Base-by-base conservation (phyloP, 2,888 invertebrate genomes). In the Microdon myrmicae region DNA sequence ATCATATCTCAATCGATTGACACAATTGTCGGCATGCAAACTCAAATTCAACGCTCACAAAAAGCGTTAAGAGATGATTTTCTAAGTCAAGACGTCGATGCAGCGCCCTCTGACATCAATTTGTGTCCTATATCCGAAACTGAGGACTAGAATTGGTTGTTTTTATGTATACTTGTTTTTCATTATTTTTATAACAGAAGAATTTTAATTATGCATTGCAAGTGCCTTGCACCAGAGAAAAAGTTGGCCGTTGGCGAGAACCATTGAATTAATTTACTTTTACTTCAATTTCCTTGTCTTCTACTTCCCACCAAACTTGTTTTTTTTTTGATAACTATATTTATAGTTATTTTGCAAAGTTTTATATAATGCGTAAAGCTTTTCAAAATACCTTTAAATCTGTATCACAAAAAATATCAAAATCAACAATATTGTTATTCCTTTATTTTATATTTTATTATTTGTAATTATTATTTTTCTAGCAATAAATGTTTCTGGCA, bases 61-160 rank as follows among this genome's bases (percentile, higher is more conserved):
- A 51, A 55, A 7, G 54, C 71, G 28, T 29, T 73, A 4, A 51
- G 59, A n/a, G 59, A 69, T 8, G 41, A 69, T 14, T 68, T 58
- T 8, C 31, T 69, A 4, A 64, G 68, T 25, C 68, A 70, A 38
- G 70, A 70, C 64, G 26, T 61, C 16, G 70, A 70, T 6, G 35
- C 69, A 47, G 54, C 71, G n/a, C 38, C 58, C 28, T 69, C 69
- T 31, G 58, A 71, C 12, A 59, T 66, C 9, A 60, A 71, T 20
- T 71, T 70, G 1, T 71, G 55, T 53, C 71, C 72, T 3, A 47
- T 73, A 8, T 71, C 71, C 2, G 71, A 71, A 51, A 67, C 71
- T 2, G 73, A 73, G 22, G 73, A 74, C 60, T 74, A 58, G 53
- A 44, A 6, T 13, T 23, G 23, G 22, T 22, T 31, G 26, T 32